Percentiles rank a stretch among this genome's conserved stretches.
These are phyloP conservation scores for Monochamus saltuarius DNA, from an alignment of 1,140 invertebrate species.

Conservation along the genomic window DNA sequence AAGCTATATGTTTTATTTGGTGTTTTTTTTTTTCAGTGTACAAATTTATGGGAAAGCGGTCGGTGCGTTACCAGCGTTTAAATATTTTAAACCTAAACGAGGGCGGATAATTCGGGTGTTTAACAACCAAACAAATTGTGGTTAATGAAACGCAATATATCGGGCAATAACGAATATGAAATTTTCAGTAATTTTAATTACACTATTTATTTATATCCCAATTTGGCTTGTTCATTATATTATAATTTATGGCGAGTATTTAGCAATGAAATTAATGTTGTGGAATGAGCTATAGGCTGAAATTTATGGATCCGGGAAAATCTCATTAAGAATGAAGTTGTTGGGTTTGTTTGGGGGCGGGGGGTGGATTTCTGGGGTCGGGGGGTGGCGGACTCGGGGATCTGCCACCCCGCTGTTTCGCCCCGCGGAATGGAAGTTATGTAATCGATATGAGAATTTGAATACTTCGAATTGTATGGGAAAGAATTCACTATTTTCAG, in stretches of 20 bases:
- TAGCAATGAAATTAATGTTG: conserved; percentile 53
- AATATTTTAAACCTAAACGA: no score
- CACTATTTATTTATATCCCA: conserved; percentile 48
- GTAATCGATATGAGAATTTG: conserved; percentile 32
- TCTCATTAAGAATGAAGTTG: conserved; percentile 54
- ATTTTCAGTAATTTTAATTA: conserved; percentile 42
- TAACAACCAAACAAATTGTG: no score
- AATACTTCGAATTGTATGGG: conserved; percentile 27
- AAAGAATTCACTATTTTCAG: conserved; percentile 20
- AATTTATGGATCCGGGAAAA: conserved; percentile 54
- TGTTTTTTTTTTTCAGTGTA: no score
- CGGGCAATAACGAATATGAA: neutral
- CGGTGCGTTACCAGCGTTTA: no score
- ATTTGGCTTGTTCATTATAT: conserved; percentile 51
- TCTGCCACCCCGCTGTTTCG: conserved; percentile 12
- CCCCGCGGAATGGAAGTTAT: conserved; percentile 21
- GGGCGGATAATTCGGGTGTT: no score
- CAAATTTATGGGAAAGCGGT: no score
- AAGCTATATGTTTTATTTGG: no score
- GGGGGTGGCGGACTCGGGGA: conserved; percentile 18
- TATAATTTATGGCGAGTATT: conserved; percentile 53
- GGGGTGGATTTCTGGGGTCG: conserved; percentile 24
- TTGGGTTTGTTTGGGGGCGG: conserved; percentile 48
- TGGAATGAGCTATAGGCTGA: conserved; percentile 53
- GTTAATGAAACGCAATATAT: no score